Percentiles rank a stretch among this genome's conserved stretches.
Evolutionary conservation across 1,140 invertebrate genomes (phyloP).

Genomic region (Nasonia vitripennis): DNA sequence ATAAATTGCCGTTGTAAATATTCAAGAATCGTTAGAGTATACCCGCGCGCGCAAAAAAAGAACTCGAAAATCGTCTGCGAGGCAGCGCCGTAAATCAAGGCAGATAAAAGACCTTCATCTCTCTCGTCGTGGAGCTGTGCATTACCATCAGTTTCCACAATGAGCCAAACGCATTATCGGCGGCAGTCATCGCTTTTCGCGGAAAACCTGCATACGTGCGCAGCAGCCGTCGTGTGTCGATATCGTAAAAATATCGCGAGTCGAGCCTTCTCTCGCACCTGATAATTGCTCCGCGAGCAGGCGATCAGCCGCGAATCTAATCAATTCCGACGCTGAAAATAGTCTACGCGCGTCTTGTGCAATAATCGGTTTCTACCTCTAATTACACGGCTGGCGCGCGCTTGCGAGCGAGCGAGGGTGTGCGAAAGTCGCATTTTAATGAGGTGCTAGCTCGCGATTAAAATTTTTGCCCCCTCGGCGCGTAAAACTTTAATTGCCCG

Average conservation of each 20-base stretch:
- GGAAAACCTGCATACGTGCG: neutral
- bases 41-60: neutral
- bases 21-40: neutral
- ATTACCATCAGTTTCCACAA: slow-evolving; percentile 30
- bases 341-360: neutral
- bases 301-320: neutral
- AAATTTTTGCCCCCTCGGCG: neutral
- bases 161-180: slow-evolving; percentile 36
- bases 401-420: too few relatives aligned
- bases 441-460: too few relatives aligned
- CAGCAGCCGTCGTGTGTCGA: neutral
- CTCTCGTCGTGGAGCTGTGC: neutral
- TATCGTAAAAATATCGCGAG: slow-evolving; percentile 3
- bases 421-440: too few relatives aligned
- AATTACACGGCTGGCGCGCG: neutral
- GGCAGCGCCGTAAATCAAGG: slow-evolving; percentile 41
- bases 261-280: slow-evolving; percentile 20
- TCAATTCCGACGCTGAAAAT: neutral
- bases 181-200: slow-evolving; percentile 38
- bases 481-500: too few relatives aligned
- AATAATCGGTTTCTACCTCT: neutral
- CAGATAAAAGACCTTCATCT: slow-evolving; percentile 47
- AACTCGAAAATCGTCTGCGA: slow-evolving; percentile 27
- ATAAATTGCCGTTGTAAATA: neutral
- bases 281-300: slow-evolving; percentile 28